A percentile compares a stretch with the other conserved stretches of the same genome.
phyloP scores from a whole-genome alignment of 2,797 vertebrate species.

The Sciaenops ocellatus region DNA sequence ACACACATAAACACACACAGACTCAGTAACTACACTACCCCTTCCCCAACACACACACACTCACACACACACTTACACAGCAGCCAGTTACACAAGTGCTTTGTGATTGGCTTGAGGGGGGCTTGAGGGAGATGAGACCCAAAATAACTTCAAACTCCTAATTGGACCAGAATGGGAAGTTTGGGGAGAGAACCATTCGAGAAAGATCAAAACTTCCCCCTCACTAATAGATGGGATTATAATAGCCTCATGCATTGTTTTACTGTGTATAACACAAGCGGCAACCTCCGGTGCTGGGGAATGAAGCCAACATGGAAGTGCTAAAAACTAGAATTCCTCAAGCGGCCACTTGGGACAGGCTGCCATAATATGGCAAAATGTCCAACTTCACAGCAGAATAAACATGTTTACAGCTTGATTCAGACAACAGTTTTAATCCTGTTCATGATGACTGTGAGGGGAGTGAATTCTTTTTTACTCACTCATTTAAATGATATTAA shows the following conservation, averaged over 20 bases:
- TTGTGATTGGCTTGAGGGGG: slow-evolving; percentile 64
- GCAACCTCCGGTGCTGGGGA: too few species aligned
- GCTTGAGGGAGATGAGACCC: slow-evolving; percentile 66
- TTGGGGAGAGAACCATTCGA: slow-evolving; percentile 34
- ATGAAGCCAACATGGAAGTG: too few species aligned
- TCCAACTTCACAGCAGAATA: too few species aligned
- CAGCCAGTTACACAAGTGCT: slow-evolving; percentile 60
- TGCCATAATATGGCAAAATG: too few species aligned
- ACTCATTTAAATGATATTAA: too few species aligned
- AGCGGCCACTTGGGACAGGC: too few species aligned
- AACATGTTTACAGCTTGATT: too few species aligned
- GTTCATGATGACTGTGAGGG: too few species aligned
- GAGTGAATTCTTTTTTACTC: too few species aligned
- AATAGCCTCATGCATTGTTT: slow-evolving; percentile 39
- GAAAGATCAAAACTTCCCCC: slow-evolving; percentile 42
- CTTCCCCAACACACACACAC: slow-evolving; percentile 22
- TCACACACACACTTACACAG: slow-evolving; percentile 38
- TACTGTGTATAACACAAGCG: not conserved
- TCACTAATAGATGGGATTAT: slow-evolving; percentile 47
- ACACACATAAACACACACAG: slow-evolving; percentile 33
- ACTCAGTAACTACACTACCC: slow-evolving; percentile 15
- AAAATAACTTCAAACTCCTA: slow-evolving; percentile 75
- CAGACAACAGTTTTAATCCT: too few species aligned
- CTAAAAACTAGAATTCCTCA: too few species aligned
- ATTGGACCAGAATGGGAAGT: slow-evolving; percentile 66